These are phyloP conservation scores for Fulmarus glacialis DNA, from an alignment of 2,113 vertebrate species.

Conservation along the genomic window DNA sequence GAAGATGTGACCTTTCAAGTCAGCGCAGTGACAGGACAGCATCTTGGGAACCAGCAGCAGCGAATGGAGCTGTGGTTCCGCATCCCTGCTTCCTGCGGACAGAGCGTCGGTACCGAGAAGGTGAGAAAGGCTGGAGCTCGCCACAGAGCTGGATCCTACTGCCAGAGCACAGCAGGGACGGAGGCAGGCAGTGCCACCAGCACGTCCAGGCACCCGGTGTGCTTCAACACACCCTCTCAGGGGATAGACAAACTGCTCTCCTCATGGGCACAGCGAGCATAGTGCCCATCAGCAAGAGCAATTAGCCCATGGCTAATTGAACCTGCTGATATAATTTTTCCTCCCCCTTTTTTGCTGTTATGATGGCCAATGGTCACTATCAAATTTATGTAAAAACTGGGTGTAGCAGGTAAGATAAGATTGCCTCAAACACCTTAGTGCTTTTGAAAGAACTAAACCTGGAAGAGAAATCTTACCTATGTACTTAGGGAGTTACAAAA, in stretches of 20 bases:
- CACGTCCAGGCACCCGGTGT: fast-evolving
- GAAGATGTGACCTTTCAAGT: background rate
- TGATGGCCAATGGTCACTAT: background rate
- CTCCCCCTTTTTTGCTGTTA: background rate
- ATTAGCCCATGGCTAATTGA: background rate
- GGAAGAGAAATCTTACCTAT: background rate
- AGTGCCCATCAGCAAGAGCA: background rate
- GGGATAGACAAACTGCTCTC: background rate
- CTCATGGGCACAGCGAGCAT: background rate
- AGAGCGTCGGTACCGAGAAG: background rate
- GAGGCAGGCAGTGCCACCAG: background rate
- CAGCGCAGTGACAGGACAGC: background rate
- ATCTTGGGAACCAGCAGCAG: background rate
- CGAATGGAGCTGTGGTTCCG: background rate
- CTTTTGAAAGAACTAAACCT: background rate
- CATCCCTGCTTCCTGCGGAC: background rate
- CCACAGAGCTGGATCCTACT: background rate
- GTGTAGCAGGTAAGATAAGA: background rate
- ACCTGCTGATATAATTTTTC: fast-evolving
- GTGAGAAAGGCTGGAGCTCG: background rate
- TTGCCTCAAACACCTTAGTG: background rate
- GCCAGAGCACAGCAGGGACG: background rate
- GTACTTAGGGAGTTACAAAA: background rate
- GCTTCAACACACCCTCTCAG: background rate
- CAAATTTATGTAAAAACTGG: background rate